Evolutionary conservation across 2,113 vertebrate genomes (phyloP), one percentile per base, ranked within the genome.

Genomic region (Anarrhichthys ocellatus): DNA sequence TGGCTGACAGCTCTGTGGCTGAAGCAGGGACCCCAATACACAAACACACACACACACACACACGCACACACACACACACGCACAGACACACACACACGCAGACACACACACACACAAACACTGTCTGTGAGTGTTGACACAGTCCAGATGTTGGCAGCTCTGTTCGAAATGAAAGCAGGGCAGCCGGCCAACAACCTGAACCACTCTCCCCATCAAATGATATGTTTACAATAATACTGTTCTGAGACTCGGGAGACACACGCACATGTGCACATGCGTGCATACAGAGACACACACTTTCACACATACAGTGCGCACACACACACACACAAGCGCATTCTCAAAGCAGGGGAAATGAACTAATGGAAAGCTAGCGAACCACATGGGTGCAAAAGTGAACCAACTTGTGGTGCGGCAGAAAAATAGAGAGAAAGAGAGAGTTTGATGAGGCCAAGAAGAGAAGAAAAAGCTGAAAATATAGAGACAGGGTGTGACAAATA

Each of bases 71-170:
- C 42, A 38, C 64, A 17, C 75, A 59, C 32, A 32, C 64, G 22
- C 70, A 27, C 71, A 18, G 70, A 50, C 83, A 78, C 76, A 75
- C 82, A 76, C 14, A 78, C 69, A 62, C 76, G 34, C 59, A 34
- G 71, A 54, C 44, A 27, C 66, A 27, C 71, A 18, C 75, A 50
- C 83, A 78, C 76, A 75, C 82, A 76, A 18, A 78, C 69, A 62
- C 76, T 77, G 87, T 90, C 91, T 78, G 91, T 90, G 94, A 94
- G 93, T 93, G 87, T 92, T 95, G 94, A 96, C 94, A 95, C 88
- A 95, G 91, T 94, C 93, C 95, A 96, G 95, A 96, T 96, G 95
- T 95, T 95, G 94, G 94, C 94, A 93, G 92, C 87, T 93, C 92
- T 93, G 86, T 91, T 95, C 93, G 88, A 94, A 95, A 94, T 95